phyloP scores from a whole-genome alignment of 2,888 invertebrate genomes.

The Ichneumoninae sp. region DNA sequence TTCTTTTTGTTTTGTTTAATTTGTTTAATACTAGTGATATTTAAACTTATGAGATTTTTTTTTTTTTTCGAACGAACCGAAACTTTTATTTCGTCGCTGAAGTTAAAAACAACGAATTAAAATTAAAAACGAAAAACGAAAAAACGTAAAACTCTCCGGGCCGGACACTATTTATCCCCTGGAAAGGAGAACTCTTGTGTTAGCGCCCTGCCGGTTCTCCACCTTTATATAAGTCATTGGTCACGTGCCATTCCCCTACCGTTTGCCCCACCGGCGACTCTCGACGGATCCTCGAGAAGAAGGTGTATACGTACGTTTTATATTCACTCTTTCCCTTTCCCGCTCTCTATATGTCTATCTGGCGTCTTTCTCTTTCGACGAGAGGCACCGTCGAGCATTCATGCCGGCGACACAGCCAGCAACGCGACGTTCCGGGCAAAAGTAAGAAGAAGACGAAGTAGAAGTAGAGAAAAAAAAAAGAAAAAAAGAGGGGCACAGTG shows the following conservation, averaged over 20 bases:
- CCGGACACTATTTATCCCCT: constrained; percentile 75
- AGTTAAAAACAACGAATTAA: neutral
- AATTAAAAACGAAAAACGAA: constrained; percentile 49
- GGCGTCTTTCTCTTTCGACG: constrained; percentile 64
- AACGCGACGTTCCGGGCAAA: neutral
- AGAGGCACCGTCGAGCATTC: constrained; percentile 38
- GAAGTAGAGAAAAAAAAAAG: constrained; percentile 2
- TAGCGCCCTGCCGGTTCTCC: constrained; percentile 81
- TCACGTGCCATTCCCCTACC: constrained; percentile 82
- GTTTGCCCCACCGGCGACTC: constrained; percentile 38
- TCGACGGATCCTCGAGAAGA: constrained; percentile 69
- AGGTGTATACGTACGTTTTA: constrained; percentile 67
- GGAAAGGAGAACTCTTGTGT: constrained; percentile 81
- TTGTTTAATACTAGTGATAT: constrained; percentile 29
- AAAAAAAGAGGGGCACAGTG: constrained; percentile 68
- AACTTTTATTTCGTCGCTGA: constrained; percentile 29
- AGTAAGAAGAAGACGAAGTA: constrained; percentile 31
- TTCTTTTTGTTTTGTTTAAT: constrained; percentile 24
- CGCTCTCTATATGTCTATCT: constrained; percentile 51
- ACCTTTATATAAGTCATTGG: constrained; percentile 84
- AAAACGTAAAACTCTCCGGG: constrained; percentile 70
- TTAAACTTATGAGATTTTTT: constrained; percentile 39
- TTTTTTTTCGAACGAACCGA: constrained; percentile 36
- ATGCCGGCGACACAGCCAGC: constrained; percentile 14
- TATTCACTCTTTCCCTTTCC: constrained; percentile 68